Evolutionary conservation across 2,888 invertebrate genomes (phyloP).

Genomic region (Eulithis testata): DNA sequence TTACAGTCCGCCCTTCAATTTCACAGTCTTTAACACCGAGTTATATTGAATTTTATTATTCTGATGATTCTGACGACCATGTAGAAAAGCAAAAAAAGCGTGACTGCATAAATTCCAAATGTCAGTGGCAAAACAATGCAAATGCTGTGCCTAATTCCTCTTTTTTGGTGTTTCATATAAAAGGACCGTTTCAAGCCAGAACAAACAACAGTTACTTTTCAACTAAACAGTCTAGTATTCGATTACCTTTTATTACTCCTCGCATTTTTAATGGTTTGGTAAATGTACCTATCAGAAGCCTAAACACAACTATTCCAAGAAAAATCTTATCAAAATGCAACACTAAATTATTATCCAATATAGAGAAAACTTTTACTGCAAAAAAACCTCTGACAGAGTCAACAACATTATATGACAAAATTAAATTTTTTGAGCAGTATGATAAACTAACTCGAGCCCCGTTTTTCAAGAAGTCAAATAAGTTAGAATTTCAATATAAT

Average conservation of each 20-base stretch:
- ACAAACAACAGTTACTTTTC: not conserved
- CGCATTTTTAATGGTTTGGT: not conserved
- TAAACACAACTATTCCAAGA: not conserved
- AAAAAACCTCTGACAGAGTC: constrained; percentile 11
- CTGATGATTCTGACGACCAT: constrained; percentile 57
- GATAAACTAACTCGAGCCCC: constrained; percentile 58
- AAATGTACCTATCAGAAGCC: not conserved
- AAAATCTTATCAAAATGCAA: not conserved
- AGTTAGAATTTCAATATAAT: constrained; percentile 33
- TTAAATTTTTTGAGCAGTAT: constrained; percentile 75
- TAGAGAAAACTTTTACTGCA: not conserved
- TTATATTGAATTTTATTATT: constrained; percentile 75
- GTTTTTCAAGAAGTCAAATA: constrained; percentile 27
- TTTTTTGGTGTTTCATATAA: constrained; percentile 37
- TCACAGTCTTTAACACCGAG: constrained; percentile 57
- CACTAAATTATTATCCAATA: not conserved
- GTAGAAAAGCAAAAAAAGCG: constrained; percentile 41
- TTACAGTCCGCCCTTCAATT: constrained; percentile 24
- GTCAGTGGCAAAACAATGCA: constrained; percentile 28
- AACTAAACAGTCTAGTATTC: not conserved
- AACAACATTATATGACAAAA: constrained; percentile 60
- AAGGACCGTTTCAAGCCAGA: constrained; percentile 13
- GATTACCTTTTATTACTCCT: not conserved
- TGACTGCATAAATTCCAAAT: constrained; percentile 35
- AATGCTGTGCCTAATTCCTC: constrained; percentile 33